A percentile compares a stretch with the other conserved stretches of the same genome.
Evolutionary conservation across 1,140 invertebrate species (phyloP).

Genomic region (Latrodectus geometricus): DNA sequence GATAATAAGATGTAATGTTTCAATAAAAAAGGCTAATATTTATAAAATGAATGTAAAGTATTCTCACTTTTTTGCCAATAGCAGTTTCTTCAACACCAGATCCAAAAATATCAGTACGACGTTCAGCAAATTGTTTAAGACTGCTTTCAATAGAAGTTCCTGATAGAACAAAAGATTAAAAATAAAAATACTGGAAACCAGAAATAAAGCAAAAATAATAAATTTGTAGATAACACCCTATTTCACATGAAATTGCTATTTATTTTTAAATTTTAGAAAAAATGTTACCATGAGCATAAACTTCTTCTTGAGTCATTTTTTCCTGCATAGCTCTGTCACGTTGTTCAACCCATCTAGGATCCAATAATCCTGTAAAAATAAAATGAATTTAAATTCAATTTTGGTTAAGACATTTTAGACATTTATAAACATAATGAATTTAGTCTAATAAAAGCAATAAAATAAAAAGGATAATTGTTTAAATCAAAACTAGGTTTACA

Average conservation of each 20-base stretch:
- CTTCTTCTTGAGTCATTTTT: slow-evolving; percentile 85
- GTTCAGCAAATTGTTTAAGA: slow-evolving; percentile 94
- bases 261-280: background rate
- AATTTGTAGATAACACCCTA: background rate
- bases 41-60: background rate
- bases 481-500: no score
- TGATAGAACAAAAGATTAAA: slow-evolving; percentile 61
- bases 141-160: slow-evolving; percentile 93
- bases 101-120: slow-evolving; percentile 99
- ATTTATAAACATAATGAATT: no score
- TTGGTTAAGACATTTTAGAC: no score
- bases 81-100: slow-evolving; percentile 97
- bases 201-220: background rate
- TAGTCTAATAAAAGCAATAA: no score
- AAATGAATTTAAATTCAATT: background rate
- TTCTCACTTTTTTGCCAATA: slow-evolving; percentile 90
- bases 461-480: no score
- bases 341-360: slow-evolving; percentile 98
- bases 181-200: background rate
- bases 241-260: background rate
- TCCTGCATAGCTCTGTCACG: slow-evolving; percentile 88
- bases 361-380: slow-evolving; percentile 78
- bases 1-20: no score
- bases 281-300: slow-evolving; percentile 80
- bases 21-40: background rate